phyloP scores from a whole-genome alignment of 2,888 invertebrate genomes.

The Stratiomys singularior region DNA sequence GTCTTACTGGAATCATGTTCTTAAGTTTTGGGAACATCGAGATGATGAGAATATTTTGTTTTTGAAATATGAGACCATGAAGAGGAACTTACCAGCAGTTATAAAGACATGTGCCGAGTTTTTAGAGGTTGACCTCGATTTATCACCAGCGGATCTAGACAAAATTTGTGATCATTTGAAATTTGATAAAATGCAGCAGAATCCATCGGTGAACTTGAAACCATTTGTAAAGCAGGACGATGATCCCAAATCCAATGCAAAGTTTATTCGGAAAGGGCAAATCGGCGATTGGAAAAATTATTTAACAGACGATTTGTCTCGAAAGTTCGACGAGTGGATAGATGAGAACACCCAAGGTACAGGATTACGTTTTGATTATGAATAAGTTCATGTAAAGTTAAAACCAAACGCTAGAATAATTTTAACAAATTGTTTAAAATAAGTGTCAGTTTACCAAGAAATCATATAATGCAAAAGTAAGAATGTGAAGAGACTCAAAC shows the following conservation, averaged over 20 bases:
- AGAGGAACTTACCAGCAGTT: constrained; percentile 74
- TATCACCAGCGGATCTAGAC: constrained; percentile 74
- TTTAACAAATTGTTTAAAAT: too few species aligned
- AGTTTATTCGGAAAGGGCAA: constrained; percentile 81
- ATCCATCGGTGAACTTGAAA: constrained; percentile 81
- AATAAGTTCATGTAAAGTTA: constrained; percentile 46
- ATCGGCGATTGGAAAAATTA: constrained; percentile 82
- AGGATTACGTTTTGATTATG: constrained; percentile 71
- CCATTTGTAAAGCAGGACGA: constrained; percentile 66
- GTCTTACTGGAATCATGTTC: constrained; percentile 74
- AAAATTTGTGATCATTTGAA: constrained; percentile 79
- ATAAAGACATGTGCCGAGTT: constrained; percentile 74
- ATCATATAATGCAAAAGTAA: too few species aligned
- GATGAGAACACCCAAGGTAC: constrained; percentile 71
- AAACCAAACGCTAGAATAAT: background rate
- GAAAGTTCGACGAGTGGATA: constrained; percentile 79
- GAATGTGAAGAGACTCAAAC: too few species aligned
- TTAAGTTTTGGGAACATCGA: constrained; percentile 76
- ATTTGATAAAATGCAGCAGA: constrained; percentile 84
- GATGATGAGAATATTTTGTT: constrained; percentile 79
- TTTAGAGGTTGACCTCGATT: constrained; percentile 69
- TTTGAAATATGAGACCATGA: constrained; percentile 86
- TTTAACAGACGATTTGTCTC: constrained; percentile 77
- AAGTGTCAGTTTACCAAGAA: too few species aligned
- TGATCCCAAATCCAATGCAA: constrained; percentile 64